Evolutionary conservation across 2,888 invertebrate species (phyloP).

Genomic region (Campaea margaritaria): DNA sequence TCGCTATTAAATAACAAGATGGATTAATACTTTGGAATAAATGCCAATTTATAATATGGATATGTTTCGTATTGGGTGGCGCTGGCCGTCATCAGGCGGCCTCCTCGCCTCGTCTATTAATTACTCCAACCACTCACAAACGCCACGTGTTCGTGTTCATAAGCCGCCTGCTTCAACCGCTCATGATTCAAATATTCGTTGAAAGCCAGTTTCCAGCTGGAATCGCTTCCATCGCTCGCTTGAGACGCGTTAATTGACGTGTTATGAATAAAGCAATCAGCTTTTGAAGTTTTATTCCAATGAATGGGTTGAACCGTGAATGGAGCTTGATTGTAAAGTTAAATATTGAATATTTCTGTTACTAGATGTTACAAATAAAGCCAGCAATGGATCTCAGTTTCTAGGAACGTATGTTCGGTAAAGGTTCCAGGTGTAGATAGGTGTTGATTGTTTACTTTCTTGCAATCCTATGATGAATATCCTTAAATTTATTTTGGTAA

Average conservation of each 20-base stretch:
- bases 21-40: no score
- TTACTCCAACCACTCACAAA: neutral
- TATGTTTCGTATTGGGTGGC: no score
- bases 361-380: no score
- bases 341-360: constrained; percentile 7
- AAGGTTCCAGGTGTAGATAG: no score
- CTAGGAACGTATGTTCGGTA: no score
- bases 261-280: constrained; percentile 22
- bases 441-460: no score
- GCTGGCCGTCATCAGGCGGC: neutral
- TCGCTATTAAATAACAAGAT: no score
- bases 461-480: no score
- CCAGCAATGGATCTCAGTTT: no score
- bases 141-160: neutral
- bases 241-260: constrained; percentile 22
- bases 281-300: constrained; percentile 15
- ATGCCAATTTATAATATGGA: no score
- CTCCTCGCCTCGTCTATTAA: neutral
- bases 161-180: constrained; percentile 6
- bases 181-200: constrained; percentile 24
- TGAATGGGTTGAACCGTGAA: neutral
- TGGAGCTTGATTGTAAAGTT: constrained; percentile 8
- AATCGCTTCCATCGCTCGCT: constrained; percentile 8
- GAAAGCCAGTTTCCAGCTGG: constrained; percentile 20
- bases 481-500: no score